Evolutionary conservation across 2,888 invertebrate genomes (phyloP), one percentile per base, ranked within the genome.

Genomic region (Drosophila prolongata): DNA sequence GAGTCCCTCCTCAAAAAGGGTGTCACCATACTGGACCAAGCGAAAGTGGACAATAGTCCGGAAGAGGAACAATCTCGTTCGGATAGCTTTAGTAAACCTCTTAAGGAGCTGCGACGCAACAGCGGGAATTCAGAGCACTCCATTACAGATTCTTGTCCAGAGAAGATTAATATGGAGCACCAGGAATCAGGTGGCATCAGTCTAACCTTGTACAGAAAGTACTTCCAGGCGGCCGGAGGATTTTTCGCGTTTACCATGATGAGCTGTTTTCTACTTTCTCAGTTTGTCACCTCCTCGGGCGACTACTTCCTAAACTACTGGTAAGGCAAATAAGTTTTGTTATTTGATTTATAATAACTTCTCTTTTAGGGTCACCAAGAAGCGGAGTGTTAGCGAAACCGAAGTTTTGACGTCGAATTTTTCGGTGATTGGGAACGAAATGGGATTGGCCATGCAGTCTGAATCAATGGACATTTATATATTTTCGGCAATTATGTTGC

Each of bases 241-340:
- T 24, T 24, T 24, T 24, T 24, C 4, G 24, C 24, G 24, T 24
- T 24, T 24, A 24, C 24, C 24, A 24, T 4, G 24, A 24, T 24
- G 24, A 24, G 24, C 24, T 24, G 24, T 24, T 24, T 24, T 24
- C 4, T 24, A 24, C 24, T 24, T 24, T 24, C 24, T 24, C 24
- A 24, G 24, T 24, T 24, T 24, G 24, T 24, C 24, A 24, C 24
- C 93, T 94, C 71, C 92, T 94, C 46, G 83, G 94, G 95, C 1
- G 97, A 97, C 90, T 96, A 95, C 92, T 97, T 96, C 93, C 94
- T 97, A 9, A 94, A 95, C 9, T 95, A 94, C 86, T 97, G 96
- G 97, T 61, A 66, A 80, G 44, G 24, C 24, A 24, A 24, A 4
- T 4, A 24, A 24, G 24, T 24, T 24, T 24, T 24, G 24, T 24